Percentiles rank a stretch among this genome's conserved stretches.
phyloP scores from a whole-genome alignment of 2,797 vertebrate species.

The Emydoidea blandingii region DNA sequence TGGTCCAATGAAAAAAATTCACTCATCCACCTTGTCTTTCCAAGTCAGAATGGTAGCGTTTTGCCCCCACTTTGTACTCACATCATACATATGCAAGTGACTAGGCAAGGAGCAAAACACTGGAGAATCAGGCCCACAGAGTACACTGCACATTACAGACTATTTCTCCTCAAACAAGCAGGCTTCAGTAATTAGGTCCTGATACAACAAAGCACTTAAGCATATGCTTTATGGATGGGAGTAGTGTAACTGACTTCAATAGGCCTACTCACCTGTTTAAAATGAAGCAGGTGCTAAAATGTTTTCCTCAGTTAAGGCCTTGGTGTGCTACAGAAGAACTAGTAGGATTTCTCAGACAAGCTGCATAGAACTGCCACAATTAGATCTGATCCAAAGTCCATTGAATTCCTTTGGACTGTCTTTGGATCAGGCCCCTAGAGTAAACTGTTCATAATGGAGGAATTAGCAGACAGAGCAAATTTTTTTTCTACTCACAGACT shows the following conservation, averaged over 20 bases:
- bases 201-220: background rate
- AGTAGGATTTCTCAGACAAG: background rate
- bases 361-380: background rate
- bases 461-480: background rate
- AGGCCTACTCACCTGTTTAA: background rate
- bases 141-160: background rate
- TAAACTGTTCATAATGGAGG: background rate
- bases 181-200: background rate
- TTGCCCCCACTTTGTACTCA: background rate
- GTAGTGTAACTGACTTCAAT: background rate
- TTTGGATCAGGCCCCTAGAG: background rate
- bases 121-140: background rate
- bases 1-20: background rate
- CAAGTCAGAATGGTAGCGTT: background rate
- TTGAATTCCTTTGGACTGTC: background rate
- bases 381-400: background rate
- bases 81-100: background rate
- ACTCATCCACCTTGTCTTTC: background rate
- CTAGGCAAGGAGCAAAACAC: background rate
- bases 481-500: background rate
- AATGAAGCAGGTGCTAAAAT: background rate
- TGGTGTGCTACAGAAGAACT: background rate
- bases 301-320: background rate
- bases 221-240: background rate
- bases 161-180: background rate